These are phyloP conservation scores for Chaenodraco wilsoni DNA, from an alignment of 2,797 vertebrate genomes.

Conservation along the genomic window DNA sequence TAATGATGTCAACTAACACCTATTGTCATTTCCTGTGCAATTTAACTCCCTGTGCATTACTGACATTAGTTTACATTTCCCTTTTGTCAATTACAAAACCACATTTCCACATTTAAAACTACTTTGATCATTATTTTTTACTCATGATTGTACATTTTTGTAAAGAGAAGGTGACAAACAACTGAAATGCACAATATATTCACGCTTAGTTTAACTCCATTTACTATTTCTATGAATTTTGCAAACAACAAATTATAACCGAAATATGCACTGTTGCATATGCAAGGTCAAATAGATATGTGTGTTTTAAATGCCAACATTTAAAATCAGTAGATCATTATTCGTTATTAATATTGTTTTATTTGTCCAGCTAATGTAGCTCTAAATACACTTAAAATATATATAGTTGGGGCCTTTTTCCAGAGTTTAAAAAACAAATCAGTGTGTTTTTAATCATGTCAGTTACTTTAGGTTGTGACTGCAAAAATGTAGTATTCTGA, in stretches of 20 bases:
- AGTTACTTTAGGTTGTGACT: not conserved
- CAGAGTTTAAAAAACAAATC: not conserved
- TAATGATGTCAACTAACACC: no score
- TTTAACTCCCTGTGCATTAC: not conserved
- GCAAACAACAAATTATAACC: not conserved
- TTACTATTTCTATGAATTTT: not conserved
- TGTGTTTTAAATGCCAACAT: not conserved
- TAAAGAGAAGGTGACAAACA: not conserved
- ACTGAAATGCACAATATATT: not conserved
- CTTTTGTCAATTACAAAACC: not conserved
- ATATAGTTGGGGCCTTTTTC: not conserved
- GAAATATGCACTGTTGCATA: not conserved
- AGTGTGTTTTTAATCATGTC: not conserved
- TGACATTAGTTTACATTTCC: not conserved
- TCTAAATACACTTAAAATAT: not conserved
- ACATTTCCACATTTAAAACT: not conserved
- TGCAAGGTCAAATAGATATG: not conserved
- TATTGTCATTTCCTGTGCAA: conserved; percentile 1
- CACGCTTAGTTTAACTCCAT: not conserved
- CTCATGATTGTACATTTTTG: not conserved
- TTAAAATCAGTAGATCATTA: not conserved
- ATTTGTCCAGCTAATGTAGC: not conserved
- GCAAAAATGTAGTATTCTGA: not conserved
- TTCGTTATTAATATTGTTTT: not conserved
- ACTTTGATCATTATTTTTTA: not conserved